phyloP scores from a whole-genome alignment of 2,797 vertebrate species.

The Diplodus sargus region DNA sequence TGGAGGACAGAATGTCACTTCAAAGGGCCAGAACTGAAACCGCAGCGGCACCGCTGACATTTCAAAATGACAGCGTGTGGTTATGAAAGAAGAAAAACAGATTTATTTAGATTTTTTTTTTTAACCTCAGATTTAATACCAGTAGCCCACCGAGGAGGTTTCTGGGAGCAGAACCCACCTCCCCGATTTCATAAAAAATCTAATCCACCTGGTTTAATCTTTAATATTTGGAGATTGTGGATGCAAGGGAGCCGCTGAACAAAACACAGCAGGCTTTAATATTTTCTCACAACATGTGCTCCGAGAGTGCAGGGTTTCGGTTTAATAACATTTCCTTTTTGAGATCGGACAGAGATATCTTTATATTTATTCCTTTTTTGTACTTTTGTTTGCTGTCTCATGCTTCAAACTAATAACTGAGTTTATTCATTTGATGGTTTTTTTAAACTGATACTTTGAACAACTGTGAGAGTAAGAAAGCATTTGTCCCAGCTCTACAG shows the following conservation, averaged over 20 bases:
- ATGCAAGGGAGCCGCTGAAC: slow-evolving; percentile 29
- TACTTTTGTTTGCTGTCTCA: slow-evolving; percentile 7
- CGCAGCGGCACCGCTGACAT: slow-evolving; percentile 30
- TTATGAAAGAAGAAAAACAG: slow-evolving; percentile 27
- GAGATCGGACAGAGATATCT: slow-evolving; percentile 49
- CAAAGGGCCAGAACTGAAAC: slow-evolving; percentile 42
- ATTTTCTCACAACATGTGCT: slow-evolving; percentile 61
- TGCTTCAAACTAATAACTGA: neutral
- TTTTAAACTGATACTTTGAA: slow-evolving; percentile 1
- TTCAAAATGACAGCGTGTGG: slow-evolving; percentile 38
- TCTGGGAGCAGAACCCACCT: slow-evolving; percentile 41
- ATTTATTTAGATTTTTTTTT: slow-evolving; percentile 31
- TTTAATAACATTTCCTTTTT: slow-evolving; percentile 54
- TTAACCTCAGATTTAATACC: slow-evolving; percentile 40
- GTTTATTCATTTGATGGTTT: neutral
- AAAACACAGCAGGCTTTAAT: slow-evolving; percentile 60
- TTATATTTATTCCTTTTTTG: neutral
- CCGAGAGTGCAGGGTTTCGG: slow-evolving; percentile 25
- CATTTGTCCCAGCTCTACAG: slow-evolving; percentile 5
- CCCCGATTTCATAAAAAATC: slow-evolving; percentile 54
- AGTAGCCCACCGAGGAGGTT: slow-evolving; percentile 23
- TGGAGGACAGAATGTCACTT: slow-evolving; percentile 55
- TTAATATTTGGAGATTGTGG: slow-evolving; percentile 63
- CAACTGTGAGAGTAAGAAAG: slow-evolving; percentile 4
- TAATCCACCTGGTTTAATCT: slow-evolving; percentile 69